Base-by-base conservation (phyloP, 1,140 invertebrate genomes). In the Zaprionus vittiger region DNA sequence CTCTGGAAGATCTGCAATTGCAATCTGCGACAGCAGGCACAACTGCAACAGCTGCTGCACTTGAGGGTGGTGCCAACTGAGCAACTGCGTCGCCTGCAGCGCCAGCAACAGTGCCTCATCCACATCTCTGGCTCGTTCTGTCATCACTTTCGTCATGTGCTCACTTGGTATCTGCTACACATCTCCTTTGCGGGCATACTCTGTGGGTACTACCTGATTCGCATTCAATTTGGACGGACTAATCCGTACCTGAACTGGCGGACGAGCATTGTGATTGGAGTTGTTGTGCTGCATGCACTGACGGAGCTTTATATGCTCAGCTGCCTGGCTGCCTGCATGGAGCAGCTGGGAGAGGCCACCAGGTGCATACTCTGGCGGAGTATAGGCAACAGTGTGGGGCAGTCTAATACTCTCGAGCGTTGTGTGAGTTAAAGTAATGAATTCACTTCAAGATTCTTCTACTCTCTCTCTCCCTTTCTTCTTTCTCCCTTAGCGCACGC, bases 131-230 rank as follows among this genome's bases (percentile, higher is more conserved):
- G n/a, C 24, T 11, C 41, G 0, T 47, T 47, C 26, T 67, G 64
- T n/a, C 15, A 7, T 14, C 41, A 47, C 54, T 67, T 67, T 38
- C 17, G 37, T 7, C 52, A 67, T 15, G 37, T 67, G 3, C 9
- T 67, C 20, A 14, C 47, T 12, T 67, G n/a, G 54, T 31, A 57
- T 22, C 11, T 67, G 38, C 12, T 67, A 12, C 1, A 26, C 12
- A 41, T 38, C 7, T 14, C 14, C 4, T 44, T 67, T 3, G 15
- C 38, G 14, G 54, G 11, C 22, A 67, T 57, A 1, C 64, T 57
- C 9, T 34, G 64, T 14, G 64, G 20, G 9, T 67, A 67, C 15
- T 57, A 22, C 15, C 54, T 67, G 12, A 67, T 67, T 15, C 37
- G 64, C 4, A 67, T 67, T 34, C 9, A 44, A 7, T 67, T 59